Evolutionary conservation across 2,113 vertebrate genomes (phyloP), one percentile per base, ranked within the genome.

Genomic region (Zosterops pallidus): DNA sequence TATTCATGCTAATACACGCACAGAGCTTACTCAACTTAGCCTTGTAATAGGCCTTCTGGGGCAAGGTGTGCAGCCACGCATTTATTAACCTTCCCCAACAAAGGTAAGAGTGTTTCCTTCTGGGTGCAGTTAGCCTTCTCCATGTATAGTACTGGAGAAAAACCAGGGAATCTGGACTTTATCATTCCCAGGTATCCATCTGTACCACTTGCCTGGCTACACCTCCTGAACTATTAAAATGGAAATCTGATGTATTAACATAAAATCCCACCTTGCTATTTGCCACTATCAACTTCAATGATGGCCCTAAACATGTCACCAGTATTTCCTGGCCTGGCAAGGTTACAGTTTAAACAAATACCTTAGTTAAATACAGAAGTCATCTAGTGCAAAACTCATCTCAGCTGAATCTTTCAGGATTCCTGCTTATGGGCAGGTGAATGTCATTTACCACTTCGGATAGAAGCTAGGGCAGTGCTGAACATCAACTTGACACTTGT

Each of bases 11-110:
- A 78, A 94, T 63, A 71, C 75, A 90, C 4, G 11, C 70, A 76
- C 57, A 41, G 3, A 31, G 84, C 89, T 95, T 77, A 62, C 92
- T 94, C 94, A 83, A 12, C 57, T 31, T 39, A 68, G 86, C 79
- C 74, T 70, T 83, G 53, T 86, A 96, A 96, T 25, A 79, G 91
- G 74, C 59, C 94, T 94, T 83, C 80, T 89, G 95, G 91, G 95
- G 80, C 76, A 79, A 77, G 93, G 83, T 59, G 83, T 74, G 75
- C 76, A 89, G 90, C 52, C 86, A n/a, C 29, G 93, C 93, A 93
- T 95, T 68, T 63, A 86, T 95, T 92, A 89, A 89, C 93, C 92
- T 91, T 77, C 69, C 67, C 74, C 81, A 76, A 8, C 37, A 87
- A 77, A 89, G 68, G 67, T 35, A 84, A 7, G 39, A 86, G 41